Evolutionary conservation across 2,113 vertebrate genomes (phyloP).

Genomic region (Diglossa brunneiventris): DNA sequence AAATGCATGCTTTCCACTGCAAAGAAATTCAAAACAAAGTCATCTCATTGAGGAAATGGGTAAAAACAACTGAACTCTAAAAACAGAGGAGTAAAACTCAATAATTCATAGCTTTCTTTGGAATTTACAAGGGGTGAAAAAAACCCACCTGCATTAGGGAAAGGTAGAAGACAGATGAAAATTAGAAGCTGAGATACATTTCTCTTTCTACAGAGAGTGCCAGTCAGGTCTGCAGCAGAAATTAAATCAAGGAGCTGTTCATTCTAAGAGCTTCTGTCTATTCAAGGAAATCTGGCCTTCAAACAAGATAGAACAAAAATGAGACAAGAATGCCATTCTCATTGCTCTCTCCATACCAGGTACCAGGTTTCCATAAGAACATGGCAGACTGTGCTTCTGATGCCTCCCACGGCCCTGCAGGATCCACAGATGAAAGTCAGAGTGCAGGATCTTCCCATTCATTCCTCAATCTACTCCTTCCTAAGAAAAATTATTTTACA

Average conservation of each 20-base stretch:
- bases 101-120: not conserved
- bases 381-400: not conserved
- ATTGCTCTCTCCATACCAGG: not conserved
- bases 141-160: not conserved
- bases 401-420: not conserved
- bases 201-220: not conserved
- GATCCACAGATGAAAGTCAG: not conserved
- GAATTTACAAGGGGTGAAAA: not conserved
- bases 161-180: not conserved
- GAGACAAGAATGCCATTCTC: not conserved
- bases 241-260: not conserved
- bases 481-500: not conserved
- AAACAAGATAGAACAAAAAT: not conserved
- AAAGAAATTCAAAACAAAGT: not conserved
- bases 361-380: not conserved
- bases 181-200: not conserved
- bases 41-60: not conserved
- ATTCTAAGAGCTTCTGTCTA: not conserved
- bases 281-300: not conserved
- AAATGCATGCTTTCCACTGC: not conserved
- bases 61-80: not conserved
- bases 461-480: not conserved
- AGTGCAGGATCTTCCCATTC: not conserved
- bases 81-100: not conserved
- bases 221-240: not conserved